These are phyloP conservation scores for Thysanoteuthis rhombus DNA, from an alignment of 2,888 invertebrate species.

Conservation along the genomic window DNA sequence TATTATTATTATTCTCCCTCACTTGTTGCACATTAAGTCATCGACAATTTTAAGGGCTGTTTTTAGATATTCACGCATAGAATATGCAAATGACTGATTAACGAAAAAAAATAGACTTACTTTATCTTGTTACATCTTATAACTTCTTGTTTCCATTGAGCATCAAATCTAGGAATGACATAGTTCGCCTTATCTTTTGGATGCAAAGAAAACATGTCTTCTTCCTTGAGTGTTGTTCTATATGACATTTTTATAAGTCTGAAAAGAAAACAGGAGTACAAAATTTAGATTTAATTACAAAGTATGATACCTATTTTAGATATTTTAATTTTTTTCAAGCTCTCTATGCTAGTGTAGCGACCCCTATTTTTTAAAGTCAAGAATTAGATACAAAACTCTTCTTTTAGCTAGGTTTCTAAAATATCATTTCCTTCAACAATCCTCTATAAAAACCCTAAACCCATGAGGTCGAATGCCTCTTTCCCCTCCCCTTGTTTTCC, in stretches of 20 bases:
- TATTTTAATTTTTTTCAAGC: no score
- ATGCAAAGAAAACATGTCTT: conserved; percentile 57
- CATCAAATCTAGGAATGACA: conserved; percentile 39
- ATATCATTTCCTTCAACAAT: no score
- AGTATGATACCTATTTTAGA: no score
- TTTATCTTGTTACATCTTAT: background rate
- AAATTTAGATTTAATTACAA: no score
- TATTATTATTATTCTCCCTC: no score
- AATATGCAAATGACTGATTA: background rate
- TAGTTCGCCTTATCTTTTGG: conserved; percentile 42
- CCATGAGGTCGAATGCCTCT: no score
- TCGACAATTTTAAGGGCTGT: background rate
- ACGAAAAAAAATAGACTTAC: background rate
- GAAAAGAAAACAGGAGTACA: background rate
- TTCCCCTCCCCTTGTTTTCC: no score
- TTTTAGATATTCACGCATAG: background rate
- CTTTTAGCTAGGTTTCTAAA: no score
- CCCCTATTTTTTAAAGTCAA: no score
- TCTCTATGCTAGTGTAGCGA: no score
- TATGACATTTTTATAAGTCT: conserved; percentile 42
- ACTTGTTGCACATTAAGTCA: background rate
- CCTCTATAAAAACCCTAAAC: no score
- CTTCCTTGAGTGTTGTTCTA: conserved; percentile 45
- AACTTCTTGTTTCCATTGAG: conserved; percentile 45
- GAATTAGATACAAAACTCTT: no score